Percentiles rank a stretch among this genome's conserved stretches.
These are phyloP conservation scores for Melipona beecheii DNA, from an alignment of 2,888 invertebrate species.

Conservation along the genomic window DNA sequence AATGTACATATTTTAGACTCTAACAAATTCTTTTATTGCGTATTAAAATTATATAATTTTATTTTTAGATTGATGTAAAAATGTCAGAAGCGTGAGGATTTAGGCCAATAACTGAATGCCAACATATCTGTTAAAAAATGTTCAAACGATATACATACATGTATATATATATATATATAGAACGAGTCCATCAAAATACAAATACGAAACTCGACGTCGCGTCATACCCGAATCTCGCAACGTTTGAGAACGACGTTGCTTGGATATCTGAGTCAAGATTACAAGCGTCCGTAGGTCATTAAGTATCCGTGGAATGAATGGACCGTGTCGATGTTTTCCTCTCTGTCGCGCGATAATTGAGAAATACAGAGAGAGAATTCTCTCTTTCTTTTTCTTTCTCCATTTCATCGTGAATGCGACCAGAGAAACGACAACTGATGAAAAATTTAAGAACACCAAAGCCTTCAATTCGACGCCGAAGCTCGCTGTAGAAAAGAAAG, in stretches of 20 bases:
- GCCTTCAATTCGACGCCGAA: no score
- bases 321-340: slow-evolving; percentile 59
- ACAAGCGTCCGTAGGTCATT: slow-evolving; percentile 65
- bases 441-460: neutral
- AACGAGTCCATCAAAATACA: neutral
- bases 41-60: neutral
- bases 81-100: neutral
- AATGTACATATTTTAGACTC: no score
- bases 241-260: slow-evolving; percentile 68
- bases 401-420: neutral
- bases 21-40: neutral
- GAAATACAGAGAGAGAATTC: slow-evolving; percentile 56
- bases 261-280: slow-evolving; percentile 42
- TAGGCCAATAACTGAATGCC: neutral
- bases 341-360: slow-evolving; percentile 69
- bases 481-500: no score
- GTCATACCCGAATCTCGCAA: slow-evolving; percentile 57
- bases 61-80: neutral
- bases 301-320: slow-evolving; percentile 74
- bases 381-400: neutral
- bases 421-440: neutral
- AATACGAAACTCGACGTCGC: neutral
- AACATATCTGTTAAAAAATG: neutral
- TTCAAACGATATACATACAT: no score
- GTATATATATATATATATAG: no score